Evolutionary conservation across 2,113 vertebrate genomes (phyloP), one percentile per base, ranked within the genome.

Genomic region (Melanocharis versteri): DNA sequence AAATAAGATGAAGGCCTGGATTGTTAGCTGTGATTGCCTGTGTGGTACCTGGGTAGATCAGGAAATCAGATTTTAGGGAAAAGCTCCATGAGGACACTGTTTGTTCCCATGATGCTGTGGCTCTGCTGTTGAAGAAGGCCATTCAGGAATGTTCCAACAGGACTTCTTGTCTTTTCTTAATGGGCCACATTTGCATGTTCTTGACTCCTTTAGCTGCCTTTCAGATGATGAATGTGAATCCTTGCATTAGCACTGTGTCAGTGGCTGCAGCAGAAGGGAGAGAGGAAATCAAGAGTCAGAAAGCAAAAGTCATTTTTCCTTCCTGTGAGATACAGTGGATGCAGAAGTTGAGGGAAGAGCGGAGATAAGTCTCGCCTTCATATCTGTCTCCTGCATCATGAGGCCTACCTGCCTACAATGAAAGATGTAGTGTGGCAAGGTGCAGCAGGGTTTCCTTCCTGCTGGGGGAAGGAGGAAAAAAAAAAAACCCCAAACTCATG

Each of bases 191-290:
- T 58, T 37, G 24, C 12, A 5, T 62, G 9, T 33, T 39, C 23
- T 40, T 86, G 48, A 44, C 23, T 82, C 90, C 37, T 71, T 56
- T 58, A 54, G 68, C 69, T 83, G 31, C 71, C 23, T 83, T 80
- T 95, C 53, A 73, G 72, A 44, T 51, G 10, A 23, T 53, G 79
- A 90, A 87, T 54, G 65, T 76, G 88, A 95, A 93, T 73, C 20
- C 11, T 61, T 47, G 39, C 48, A 61, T 58, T 45, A 44, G 19
- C 19, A 15, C 60, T 33, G n/a, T 21, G 48, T 79, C 53, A 47
- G 26, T 22, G 47, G 24, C 23, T 68, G 26, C 27, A 31, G 17
- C 3, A 11, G 14, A 39, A 88, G 66, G 39, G 47, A 47, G 16
- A 47, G 19, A 60, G 56, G 53, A 73, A 83, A 57, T 42, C 9